phyloP scores from a whole-genome alignment of 1,140 invertebrate species.

The Propsilocerus akamusi region DNA sequence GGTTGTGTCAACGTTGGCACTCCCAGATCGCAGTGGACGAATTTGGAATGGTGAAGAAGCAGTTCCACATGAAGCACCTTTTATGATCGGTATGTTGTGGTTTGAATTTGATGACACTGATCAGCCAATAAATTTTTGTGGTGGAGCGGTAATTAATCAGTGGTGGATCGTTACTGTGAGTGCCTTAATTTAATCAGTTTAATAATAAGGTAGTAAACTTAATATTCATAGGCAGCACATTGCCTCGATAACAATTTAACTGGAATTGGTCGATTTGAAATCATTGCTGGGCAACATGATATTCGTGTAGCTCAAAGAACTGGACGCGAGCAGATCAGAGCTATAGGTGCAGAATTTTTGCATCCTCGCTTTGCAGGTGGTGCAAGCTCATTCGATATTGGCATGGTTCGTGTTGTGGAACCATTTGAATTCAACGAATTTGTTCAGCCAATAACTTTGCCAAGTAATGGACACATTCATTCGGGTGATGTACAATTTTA shows the following conservation, averaged over 20 bases:
- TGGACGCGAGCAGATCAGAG: constrained; percentile 25
- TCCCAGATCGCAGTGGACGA: constrained; percentile 5
- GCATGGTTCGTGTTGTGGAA: constrained; percentile 33
- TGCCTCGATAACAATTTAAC: constrained; percentile 16
- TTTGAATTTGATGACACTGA: too few relatives aligned
- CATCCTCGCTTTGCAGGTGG: constrained; percentile 31
- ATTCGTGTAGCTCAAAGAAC: constrained; percentile 17
- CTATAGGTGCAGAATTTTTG: constrained; percentile 20
- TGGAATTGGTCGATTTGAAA: constrained; percentile 20
- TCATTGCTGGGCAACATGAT: constrained; percentile 17
- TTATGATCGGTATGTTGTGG: constrained; percentile 33
- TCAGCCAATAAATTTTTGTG: too few relatives aligned
- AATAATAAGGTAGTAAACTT: too few relatives aligned
- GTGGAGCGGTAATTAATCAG: too few relatives aligned
- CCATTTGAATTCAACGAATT: constrained; percentile 29
- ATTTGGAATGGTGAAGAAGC: constrained; percentile 28
- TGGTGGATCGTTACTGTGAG: too few relatives aligned
- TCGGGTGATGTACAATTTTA: constrained; percentile 23
- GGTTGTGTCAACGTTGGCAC: too few relatives aligned
- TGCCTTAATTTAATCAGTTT: too few relatives aligned
- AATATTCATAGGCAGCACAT: constrained; percentile 11
- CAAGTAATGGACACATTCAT: constrained; percentile 21
- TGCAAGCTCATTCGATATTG: constrained; percentile 40
- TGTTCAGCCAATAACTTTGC: constrained; percentile 30
- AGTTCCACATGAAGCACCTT: constrained; percentile 28